Evolutionary conservation across 2,113 vertebrate species (phyloP), one percentile per base, ranked within the genome.

Genomic region (Ptilonorhynchus violaceus): DNA sequence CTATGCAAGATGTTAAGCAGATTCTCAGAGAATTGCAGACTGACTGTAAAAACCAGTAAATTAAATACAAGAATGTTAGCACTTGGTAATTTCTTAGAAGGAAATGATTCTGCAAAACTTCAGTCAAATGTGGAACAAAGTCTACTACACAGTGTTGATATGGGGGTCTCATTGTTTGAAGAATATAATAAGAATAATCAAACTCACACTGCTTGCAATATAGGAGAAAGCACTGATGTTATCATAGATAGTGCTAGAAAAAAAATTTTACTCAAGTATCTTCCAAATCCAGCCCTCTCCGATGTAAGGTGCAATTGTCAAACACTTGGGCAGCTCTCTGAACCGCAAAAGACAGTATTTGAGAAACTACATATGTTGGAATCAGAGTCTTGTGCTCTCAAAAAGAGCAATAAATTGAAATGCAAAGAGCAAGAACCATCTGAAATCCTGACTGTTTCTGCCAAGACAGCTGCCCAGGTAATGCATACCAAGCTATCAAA

Each of bases 11-110:
- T 87, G 9, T 84, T 97, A 8, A 77, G 64, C 3, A 79, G 58
- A 30, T 89, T 76, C 37, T 96, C 97, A 13, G 95, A 98, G 82
- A 93, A 95, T 13, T 81, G 79, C 6, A 86, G 84, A 3, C 73
- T 92, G 15, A 19, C 44, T 73, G 52, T 90, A n/a, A 85, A 93
- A 68, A 64, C 5, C 35, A 88, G 79, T 53, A 89, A 95, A 80
- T 81, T 94, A 55, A 85, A 93, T 72, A 63, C 93, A 3, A n/a
- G 68, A 79, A 66, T 55, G 8, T 69, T 96, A 69, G 69, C 92
- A 23, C 60, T 81, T n/a, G 60, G 72, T n/a, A 85, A 31, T 85
- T 91, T 72, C 84, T 79, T 75, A 25, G 81, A 97, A 80, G 80
- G 82, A 77, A 97, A 75, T 7, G 47, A 80, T 44, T 79, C 91